Conservation (phyloP, 1,140 invertebrate species). For the Steinernema feltiae region DNA sequence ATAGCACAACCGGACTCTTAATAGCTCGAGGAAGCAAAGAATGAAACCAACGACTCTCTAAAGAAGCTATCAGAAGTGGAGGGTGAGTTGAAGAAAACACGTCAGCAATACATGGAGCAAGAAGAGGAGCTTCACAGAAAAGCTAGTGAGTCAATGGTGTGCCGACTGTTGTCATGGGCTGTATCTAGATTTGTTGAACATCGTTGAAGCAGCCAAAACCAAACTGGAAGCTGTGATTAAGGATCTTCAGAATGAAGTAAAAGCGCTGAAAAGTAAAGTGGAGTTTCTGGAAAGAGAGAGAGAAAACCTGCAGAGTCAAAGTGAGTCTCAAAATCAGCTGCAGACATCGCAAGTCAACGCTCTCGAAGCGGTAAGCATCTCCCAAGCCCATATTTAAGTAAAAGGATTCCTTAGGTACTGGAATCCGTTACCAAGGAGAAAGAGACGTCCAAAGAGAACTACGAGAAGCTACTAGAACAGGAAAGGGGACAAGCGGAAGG, state of each 20-base stretch:
- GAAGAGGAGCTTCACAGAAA: slow-evolving; percentile 44
- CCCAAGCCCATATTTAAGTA: not conserved
- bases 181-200: slow-evolving; percentile 34
- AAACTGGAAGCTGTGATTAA: slow-evolving; percentile 45
- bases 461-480: slow-evolving; percentile 43
- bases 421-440: slow-evolving; percentile 54
- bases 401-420: slow-evolving; percentile 32
- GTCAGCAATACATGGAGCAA: slow-evolving; percentile 38
- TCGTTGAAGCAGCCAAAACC: slow-evolving; percentile 45
- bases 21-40: slow-evolving; percentile 43
- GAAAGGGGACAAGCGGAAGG: slow-evolving; percentile 48
- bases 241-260: slow-evolving; percentile 53
- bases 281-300: slow-evolving; percentile 56
- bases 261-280: slow-evolving; percentile 46
- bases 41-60: slow-evolving; percentile 46
- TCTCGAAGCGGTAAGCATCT: slow-evolving; percentile 44
- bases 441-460: slow-evolving; percentile 49
- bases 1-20: slow-evolving; percentile 28
- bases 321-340: slow-evolving; percentile 51
- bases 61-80: slow-evolving; percentile 29
- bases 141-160: slow-evolving; percentile 21
- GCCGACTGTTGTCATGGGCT: slow-evolving; percentile 10
- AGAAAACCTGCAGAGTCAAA: slow-evolving; percentile 50
- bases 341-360: slow-evolving; percentile 55
- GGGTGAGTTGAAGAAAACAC: slow-evolving; percentile 33